Evolutionary conservation across 1,140 invertebrate genomes (phyloP).

Genomic region (Megalopta genalis): DNA sequence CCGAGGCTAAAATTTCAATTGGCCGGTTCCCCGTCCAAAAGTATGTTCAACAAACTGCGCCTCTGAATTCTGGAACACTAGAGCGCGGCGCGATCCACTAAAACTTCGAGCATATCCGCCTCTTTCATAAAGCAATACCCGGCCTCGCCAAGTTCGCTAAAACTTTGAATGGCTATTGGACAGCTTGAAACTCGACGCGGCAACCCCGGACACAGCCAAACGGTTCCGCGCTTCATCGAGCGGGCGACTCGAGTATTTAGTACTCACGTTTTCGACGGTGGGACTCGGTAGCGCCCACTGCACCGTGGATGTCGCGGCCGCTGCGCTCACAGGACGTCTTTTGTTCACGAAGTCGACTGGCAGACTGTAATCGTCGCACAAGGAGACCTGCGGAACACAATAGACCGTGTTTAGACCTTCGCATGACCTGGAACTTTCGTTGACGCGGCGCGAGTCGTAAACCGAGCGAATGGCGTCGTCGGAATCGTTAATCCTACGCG

Average conservation of each 20-base stretch:
- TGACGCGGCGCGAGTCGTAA: background rate
- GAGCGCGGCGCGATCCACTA: no score
- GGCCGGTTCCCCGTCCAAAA: no score
- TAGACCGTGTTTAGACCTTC: constrained; percentile 30
- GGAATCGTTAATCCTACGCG: no score
- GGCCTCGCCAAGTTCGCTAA: background rate
- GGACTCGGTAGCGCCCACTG: constrained; percentile 83
- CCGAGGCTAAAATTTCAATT: no score
- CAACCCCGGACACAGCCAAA: background rate
- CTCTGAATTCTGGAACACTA: no score
- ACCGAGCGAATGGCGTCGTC: no score
- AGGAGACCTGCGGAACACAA: constrained; percentile 85
- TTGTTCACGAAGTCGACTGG: constrained; percentile 88
- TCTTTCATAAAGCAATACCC: background rate
- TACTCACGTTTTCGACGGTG: constrained; percentile 83
- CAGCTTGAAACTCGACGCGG: background rate
- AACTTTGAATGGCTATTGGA: background rate
- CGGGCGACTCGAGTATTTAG: background rate
- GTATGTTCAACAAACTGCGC: no score
- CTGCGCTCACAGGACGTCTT: constrained; percentile 83
- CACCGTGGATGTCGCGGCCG: constrained; percentile 80
- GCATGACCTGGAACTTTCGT: background rate
- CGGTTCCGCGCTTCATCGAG: background rate
- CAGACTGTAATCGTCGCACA: constrained; percentile 90
- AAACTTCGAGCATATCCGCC: no score